Base-by-base conservation (phyloP, 2,888 invertebrate genomes). In the Pyrrhia umbra region DNA sequence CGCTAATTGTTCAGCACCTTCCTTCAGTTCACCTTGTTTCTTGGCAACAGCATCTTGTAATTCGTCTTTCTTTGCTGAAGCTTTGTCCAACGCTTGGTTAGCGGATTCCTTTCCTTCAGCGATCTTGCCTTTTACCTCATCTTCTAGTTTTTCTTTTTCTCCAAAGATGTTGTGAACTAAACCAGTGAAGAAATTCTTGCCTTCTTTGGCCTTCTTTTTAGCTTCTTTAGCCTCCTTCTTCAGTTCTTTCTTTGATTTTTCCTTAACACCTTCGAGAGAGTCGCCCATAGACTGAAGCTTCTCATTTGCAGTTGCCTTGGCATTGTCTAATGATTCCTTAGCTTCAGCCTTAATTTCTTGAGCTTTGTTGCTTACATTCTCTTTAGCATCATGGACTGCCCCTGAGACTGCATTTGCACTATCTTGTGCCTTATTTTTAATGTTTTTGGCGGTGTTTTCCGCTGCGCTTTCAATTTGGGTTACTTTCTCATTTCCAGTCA, bases 71-170 rank as follows among this genome's bases (percentile, higher is more conserved):
- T 90, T 89, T 16, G 86, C 85, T 0, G 89, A 81, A 6, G 87
- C 92, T 72, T 93, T 88, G 37, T 91, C 88, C 23, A 87, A 45
- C 30, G 88, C 74, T 56, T 92, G 86, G 45, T 90, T 90, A n/a
- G 89, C 90, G 2, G 88, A 85, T 58, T 92, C 90, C 65, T 94
- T 91, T 13, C 90, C 87, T 79, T 94, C 92, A 20, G 87, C 75
- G 21, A 91, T 83, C 80, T 93, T 94, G 10, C 78, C 85, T 78
- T 92, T 93, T 0, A 93, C 82, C 67, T 92, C 93, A 61, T 90
- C 89, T 80, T 95, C 94, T 6, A 93, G 76, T 81, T 94, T 94
- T 18, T 95, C 95, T 77, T 94, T 95, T 57, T 93, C 93, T 6
- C 94, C 93, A 56, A 93, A 93, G 34, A 95, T 92, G 58, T 93